Evolutionary conservation across 92 coral and sea anemone genomes (phyloP), one percentile per base, ranked within the genome.

Genomic region (Bergia sp.): DNA sequence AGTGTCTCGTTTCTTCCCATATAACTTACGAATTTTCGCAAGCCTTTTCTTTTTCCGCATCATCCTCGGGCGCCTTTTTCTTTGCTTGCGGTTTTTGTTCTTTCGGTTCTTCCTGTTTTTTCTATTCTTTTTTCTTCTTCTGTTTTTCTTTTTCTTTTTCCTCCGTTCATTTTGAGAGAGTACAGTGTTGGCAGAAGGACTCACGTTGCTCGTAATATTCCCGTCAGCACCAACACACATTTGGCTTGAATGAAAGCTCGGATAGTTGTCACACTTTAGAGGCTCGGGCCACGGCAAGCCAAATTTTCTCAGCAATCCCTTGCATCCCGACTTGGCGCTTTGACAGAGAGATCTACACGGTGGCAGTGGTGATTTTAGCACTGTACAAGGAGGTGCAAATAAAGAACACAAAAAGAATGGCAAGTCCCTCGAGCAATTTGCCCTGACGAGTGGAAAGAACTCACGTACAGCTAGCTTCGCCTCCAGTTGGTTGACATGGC

Each of bases 71-170:
- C 53, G 71, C 50, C 79, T 69, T 71, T 84, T 84, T 37, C 65
- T 71, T 23, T 44, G 10, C 71, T 84, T 84, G 29, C 87, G 44
- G 11, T 71, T 71, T 84, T 71, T 84, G 37, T 72, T 84, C 79
- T 69, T 84, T 73, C 79, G 79, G 20, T 47, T 47, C 79, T 71
- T 84, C 75, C 87, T 29, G 77, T 69, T 84, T 23, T 1, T 45
- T 72, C 64, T 49, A 37, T 71, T 82, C 77, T 82, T 84, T 72
- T 84, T 84, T 53, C 61, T 47, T 38, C 43, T 84, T 15, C 79
- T 84, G 66, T 84, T 29, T 73, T 71, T 84, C 64, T 16, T 84
- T 71, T 71, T 84, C 67, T 47, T 71, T 50, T 84, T 84, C 67
- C 36, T 71, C 55, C 87, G 64, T 47, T 37, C 79, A 15, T 43